Base-by-base conservation (phyloP, 2,113 vertebrate genomes). In the Rhadina sibilatrix region DNA sequence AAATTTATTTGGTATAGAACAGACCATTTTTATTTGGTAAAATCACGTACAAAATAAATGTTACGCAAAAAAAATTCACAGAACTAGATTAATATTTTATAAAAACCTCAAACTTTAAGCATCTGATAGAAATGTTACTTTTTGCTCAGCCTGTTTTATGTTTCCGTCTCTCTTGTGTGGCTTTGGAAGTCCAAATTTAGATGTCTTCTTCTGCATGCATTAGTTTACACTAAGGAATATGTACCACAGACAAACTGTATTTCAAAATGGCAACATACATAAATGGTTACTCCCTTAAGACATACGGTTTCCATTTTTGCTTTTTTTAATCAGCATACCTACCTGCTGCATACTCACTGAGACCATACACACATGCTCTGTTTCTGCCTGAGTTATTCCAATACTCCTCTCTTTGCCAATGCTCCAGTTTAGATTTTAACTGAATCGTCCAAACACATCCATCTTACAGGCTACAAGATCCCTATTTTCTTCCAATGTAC, bases 1-100 rank as follows among this genome's bases (percentile, higher is more conserved):
- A 87, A 83, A 96, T 96, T 96, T 96, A 96, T 97, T 97, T 94
- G 79, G 60, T 82, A 82, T 93, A 96, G 60, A 40, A 93, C 82
- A 96, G 90, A 40, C 40, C 40, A 40, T 40, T 40, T 40, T 40
- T 40, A 40, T 40, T 40, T 40, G 40, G 40, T 40, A 40, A 92
- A 93, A 87, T 83, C 90, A 95, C 70, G 40, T 88, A 97, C 56
- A 95, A 96, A 89, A 93, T 72, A 96, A 65, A 87, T 44, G 89
- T 91, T 82, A 89, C 93, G 81, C 82, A 94, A 80, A 94, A 94
- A 91, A 95, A 81, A 83, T 81, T 93, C 93, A 95, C 65, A 91
- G 57, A 97, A 80, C 38, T 68, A 83, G 54, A 81, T 74, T 77
- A 96, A 63, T 93, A 88, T 88, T 90, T 94, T 81, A 87, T 93